Evolutionary conservation across 1,140 invertebrate species (phyloP).

Genomic region (Rhopalosiphum padi): DNA sequence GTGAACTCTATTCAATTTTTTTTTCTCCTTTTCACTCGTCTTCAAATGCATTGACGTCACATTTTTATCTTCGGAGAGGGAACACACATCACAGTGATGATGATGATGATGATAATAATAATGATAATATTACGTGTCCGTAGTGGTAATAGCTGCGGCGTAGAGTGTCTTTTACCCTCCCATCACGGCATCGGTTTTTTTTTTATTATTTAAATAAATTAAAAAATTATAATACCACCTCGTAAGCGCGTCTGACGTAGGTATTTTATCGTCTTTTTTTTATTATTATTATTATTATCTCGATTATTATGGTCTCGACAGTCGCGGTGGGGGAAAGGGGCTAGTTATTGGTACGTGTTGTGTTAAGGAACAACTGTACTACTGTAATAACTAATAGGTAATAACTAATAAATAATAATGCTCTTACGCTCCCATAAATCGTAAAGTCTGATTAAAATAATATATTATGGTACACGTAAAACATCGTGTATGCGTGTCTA

Average conservation of each 20-base stretch:
- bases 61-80: not conserved
- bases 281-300: not conserved
- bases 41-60: not conserved
- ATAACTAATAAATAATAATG: not conserved
- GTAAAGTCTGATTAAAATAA: not conserved
- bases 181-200: not conserved
- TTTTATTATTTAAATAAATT: constrained; percentile 9
- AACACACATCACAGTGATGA: not conserved
- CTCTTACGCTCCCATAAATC: not conserved
- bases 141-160: not conserved
- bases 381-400: not conserved
- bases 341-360: not conserved
- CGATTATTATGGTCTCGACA: too few relatives aligned
- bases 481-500: not conserved
- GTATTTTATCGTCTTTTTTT: not conserved
- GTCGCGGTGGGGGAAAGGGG: too few relatives aligned
- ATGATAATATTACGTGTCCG: not conserved
- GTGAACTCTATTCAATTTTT: not conserved
- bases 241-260: not conserved
- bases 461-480: not conserved
- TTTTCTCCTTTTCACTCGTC: not conserved
- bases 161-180: not conserved
- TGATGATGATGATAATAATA: not conserved
- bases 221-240: not conserved
- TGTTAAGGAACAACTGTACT: not conserved